Conservation (phyloP, 2,888 invertebrate genomes). For the Phaonia tiefii region DNA sequence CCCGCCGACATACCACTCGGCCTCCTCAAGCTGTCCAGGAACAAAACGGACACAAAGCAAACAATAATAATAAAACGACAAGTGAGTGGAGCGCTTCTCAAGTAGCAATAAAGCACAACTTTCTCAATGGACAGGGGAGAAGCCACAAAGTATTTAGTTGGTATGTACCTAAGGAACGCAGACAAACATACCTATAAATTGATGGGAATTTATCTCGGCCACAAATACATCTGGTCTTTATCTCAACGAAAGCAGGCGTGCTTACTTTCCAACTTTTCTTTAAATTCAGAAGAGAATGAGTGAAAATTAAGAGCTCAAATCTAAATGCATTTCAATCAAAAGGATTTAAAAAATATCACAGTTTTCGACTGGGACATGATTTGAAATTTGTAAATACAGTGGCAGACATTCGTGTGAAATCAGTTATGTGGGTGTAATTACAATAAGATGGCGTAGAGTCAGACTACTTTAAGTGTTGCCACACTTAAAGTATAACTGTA, state of each 20-base stretch:
- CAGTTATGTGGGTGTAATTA: too few relatives aligned
- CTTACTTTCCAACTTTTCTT: neutral
- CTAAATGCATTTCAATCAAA: neutral
- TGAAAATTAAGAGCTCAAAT: neutral
- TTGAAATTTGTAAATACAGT: too few relatives aligned
- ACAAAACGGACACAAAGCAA: slow-evolving; percentile 53
- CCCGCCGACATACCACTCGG: neutral
- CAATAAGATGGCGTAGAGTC: too few relatives aligned
- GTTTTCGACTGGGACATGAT: too few relatives aligned
- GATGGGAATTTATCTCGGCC: slow-evolving; percentile 30
- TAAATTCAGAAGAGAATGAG: neutral
- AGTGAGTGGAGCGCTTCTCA: slow-evolving; percentile 34
- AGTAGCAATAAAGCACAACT: slow-evolving; percentile 47
- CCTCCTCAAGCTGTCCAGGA: slow-evolving; percentile 19
- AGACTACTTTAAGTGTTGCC: too few relatives aligned
- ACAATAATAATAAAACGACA: slow-evolving; percentile 37
- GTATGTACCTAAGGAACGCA: neutral
- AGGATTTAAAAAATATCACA: too few relatives aligned
- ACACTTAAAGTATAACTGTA: too few relatives aligned
- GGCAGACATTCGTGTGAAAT: too few relatives aligned
- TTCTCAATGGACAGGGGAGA: slow-evolving; percentile 17
- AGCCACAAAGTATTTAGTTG: slow-evolving; percentile 12
- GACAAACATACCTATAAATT: slow-evolving; percentile 20
- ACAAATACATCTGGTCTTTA: slow-evolving; percentile 4
- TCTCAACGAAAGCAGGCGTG: neutral